Evolutionary conservation across 2,888 invertebrate species (phyloP).

Genomic region (Eucera pruinosa): DNA sequence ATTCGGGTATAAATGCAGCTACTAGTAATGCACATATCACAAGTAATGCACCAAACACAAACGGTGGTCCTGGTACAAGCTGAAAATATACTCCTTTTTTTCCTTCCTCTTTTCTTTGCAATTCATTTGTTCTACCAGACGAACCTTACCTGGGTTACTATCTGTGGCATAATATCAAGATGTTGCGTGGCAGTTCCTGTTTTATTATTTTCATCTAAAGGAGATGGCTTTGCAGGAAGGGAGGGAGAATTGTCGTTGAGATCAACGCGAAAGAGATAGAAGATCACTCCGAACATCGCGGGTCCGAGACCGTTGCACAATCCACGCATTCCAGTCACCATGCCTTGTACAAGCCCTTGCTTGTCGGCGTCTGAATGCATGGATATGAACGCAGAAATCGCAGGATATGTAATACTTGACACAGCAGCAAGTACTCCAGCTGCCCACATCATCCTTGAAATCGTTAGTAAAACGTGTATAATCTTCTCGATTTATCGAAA

Average conservation of each 20-base stretch:
- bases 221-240: conserved; percentile 78
- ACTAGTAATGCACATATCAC: conserved; percentile 98
- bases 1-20: conserved; percentile 93
- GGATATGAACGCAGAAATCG: conserved; percentile 99
- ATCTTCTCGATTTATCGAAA: too few species aligned
- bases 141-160: conserved; percentile 60
- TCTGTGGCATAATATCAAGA: conserved; percentile 86
- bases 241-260: conserved; percentile 90
- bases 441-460: conserved; percentile 98
- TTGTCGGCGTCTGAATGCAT: conserved; percentile 99
- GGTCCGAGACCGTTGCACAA: conserved; percentile 99
- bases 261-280: conserved; percentile 99
- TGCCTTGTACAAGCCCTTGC: conserved; percentile 98
- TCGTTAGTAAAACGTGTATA: too few species aligned
- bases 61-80: conserved; percentile 98
- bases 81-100: conserved; percentile 81
- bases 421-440: conserved; percentile 98
- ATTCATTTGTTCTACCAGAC: neutral
- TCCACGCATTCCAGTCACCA: conserved; percentile 99
- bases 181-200: conserved; percentile 84
- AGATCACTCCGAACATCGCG: conserved; percentile 99
- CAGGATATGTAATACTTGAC: conserved; percentile 98
- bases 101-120: neutral
- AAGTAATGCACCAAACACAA: conserved; percentile 98
- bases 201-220: conserved; percentile 84